These are phyloP conservation scores for Halictus ligatus DNA, from an alignment of 2,888 invertebrate genomes.

Conservation along the genomic window DNA sequence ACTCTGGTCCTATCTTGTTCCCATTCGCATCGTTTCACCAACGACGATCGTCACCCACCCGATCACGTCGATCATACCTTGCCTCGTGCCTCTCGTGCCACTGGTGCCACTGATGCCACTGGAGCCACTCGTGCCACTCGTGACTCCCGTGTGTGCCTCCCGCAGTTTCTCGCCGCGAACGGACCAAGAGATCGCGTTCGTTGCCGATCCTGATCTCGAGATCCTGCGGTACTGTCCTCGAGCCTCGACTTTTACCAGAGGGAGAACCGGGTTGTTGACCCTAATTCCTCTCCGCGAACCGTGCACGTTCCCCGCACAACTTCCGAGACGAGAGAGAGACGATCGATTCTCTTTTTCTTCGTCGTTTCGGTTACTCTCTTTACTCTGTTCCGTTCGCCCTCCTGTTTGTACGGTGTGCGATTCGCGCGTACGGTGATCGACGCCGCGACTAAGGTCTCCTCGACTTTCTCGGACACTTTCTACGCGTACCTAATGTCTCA, in stretches of 20 bases:
- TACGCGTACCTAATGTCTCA: conserved; percentile 78
- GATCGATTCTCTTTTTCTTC: conserved; percentile 10
- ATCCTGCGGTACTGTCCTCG: conserved; percentile 47
- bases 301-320: neutral
- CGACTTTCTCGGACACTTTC: conserved; percentile 80
- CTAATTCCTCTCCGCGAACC: conserved; percentile 21
- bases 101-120: neutral
- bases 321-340: neutral
- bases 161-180: neutral
- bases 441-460: conserved; percentile 76
- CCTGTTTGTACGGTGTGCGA: neutral
- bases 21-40: conserved; percentile 21
- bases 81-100: neutral
- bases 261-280: conserved; percentile 33
- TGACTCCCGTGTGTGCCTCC: neutral
- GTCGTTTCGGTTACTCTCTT: neutral
- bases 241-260: conserved; percentile 31
- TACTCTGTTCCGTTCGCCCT: neutral
- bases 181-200: conserved; percentile 25
- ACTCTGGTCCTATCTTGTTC: neutral
- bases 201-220: conserved; percentile 15
- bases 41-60: conserved; percentile 13
- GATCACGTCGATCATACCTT: conserved; percentile 31
- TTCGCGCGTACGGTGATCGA: neutral
- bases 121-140: neutral